Conservation (phyloP, 2,888 invertebrate genomes). For the Ophraella communa region DNA sequence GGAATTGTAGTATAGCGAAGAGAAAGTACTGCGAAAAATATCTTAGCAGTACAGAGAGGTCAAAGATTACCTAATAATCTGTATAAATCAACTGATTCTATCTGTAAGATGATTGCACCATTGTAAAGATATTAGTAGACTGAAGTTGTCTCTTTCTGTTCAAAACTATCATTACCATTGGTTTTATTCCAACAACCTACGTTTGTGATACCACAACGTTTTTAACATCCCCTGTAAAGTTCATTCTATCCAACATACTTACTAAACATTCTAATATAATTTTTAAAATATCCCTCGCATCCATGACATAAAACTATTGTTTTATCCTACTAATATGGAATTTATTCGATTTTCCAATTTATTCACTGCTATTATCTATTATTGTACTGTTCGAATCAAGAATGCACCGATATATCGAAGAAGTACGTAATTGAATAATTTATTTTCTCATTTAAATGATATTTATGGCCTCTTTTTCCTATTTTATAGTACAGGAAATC, state of each 20-base stretch:
- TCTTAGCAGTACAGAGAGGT: too few species aligned
- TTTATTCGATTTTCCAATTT: slow-evolving; percentile 32
- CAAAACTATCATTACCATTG: too few species aligned
- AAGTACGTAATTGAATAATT: slow-evolving; percentile 49
- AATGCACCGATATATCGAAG: slow-evolving; percentile 43
- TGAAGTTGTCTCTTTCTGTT: too few species aligned
- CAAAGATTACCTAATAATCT: too few species aligned
- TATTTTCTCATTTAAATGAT: slow-evolving; percentile 48
- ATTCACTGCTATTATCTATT: slow-evolving; percentile 39
- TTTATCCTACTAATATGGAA: slow-evolving; percentile 16
- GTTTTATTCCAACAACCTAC: too few species aligned
- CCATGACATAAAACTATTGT: background rate
- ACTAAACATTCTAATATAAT: background rate
- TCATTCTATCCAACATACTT: background rate
- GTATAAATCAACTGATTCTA: too few species aligned
- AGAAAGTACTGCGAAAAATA: too few species aligned
- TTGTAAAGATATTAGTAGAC: too few species aligned
- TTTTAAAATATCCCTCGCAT: background rate
- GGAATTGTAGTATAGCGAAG: too few species aligned
- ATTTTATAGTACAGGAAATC: slow-evolving; percentile 42
- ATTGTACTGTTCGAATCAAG: slow-evolving; percentile 38
- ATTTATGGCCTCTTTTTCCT: slow-evolving; percentile 42
- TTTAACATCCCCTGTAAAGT: too few species aligned
- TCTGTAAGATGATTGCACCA: too few species aligned
- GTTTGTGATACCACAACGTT: too few species aligned